phyloP scores from a whole-genome alignment of 2,888 invertebrate genomes.

The Drosophila nr. perissopoda region DNA sequence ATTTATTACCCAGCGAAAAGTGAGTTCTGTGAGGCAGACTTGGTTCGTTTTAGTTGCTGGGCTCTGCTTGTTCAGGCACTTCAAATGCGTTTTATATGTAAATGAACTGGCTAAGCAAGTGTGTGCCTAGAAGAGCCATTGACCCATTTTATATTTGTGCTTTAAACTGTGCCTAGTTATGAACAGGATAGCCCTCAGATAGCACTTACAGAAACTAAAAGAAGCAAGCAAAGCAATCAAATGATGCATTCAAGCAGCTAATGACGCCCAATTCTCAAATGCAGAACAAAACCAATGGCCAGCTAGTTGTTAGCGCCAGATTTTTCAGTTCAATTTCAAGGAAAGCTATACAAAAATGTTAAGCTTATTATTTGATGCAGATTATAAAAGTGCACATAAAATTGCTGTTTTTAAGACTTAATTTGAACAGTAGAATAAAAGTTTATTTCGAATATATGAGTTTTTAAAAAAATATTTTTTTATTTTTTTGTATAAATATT shows the following conservation, averaged over 20 bases:
- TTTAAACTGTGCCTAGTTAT: conserved; percentile 48
- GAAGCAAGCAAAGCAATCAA: conserved; percentile 49
- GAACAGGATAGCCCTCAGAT: conserved; percentile 19
- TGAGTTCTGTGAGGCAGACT: conserved; percentile 39
- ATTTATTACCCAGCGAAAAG: conserved; percentile 64
- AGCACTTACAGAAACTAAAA: conserved; percentile 28
- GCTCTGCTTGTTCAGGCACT: conserved; percentile 19
- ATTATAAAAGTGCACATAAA: background rate
- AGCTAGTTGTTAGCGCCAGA: background rate
- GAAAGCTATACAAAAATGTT: background rate
- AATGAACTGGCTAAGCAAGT: conserved; percentile 49
- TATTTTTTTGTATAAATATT: background rate
- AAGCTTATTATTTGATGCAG: background rate
- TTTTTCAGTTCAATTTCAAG: background rate
- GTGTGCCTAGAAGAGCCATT: conserved; percentile 44
- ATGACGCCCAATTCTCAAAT: conserved; percentile 6
- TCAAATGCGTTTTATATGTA: conserved; percentile 62
- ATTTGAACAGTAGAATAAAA: background rate
- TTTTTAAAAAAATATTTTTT: background rate
- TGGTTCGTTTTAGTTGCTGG: conserved; percentile 10
- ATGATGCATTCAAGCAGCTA: conserved; percentile 53
- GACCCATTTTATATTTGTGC: conserved; percentile 59
- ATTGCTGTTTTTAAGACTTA: background rate
- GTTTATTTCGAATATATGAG: background rate
- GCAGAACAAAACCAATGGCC: conserved; percentile 6